These are phyloP conservation scores for Regulus satrapa DNA, from an alignment of 2,113 vertebrate genomes.

Conservation along the genomic window DNA sequence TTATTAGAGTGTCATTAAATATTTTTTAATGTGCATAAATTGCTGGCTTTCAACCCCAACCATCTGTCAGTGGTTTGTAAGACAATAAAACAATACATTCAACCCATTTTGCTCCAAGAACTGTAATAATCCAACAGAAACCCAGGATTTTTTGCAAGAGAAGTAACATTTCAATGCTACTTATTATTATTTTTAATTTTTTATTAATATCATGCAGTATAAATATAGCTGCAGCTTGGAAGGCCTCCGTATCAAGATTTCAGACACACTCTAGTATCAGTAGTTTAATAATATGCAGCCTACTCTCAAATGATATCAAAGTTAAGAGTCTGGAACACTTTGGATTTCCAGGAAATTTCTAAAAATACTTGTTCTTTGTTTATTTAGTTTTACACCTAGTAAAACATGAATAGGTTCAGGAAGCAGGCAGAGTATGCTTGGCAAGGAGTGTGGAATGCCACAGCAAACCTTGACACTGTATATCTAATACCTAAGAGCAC, in stretches of 20 bases:
- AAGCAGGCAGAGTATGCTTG: background rate
- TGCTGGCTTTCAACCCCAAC: constrained; percentile 6
- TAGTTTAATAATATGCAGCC: background rate
- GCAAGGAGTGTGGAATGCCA: background rate
- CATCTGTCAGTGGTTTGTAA: constrained; percentile 11
- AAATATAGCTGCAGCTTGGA: background rate
- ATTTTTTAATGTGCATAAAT: constrained; percentile 9
- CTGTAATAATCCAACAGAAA: background rate
- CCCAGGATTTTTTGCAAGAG: background rate
- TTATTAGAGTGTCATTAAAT: constrained; percentile 30
- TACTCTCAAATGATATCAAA: background rate
- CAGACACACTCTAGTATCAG: background rate
- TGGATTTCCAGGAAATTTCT: background rate
- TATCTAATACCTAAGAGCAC: background rate
- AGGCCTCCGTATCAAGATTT: background rate
- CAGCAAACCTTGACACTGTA: background rate
- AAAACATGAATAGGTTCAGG: background rate
- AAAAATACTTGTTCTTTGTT: background rate
- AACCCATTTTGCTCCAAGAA: background rate
- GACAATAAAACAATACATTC: background rate
- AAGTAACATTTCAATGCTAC: background rate
- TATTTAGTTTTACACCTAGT: background rate
- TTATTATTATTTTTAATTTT: background rate
- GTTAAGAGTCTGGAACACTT: background rate
- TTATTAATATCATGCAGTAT: background rate